Base-by-base conservation (phyloP, 2,888 invertebrate genomes). In the Mythimna loreyi region DNA sequence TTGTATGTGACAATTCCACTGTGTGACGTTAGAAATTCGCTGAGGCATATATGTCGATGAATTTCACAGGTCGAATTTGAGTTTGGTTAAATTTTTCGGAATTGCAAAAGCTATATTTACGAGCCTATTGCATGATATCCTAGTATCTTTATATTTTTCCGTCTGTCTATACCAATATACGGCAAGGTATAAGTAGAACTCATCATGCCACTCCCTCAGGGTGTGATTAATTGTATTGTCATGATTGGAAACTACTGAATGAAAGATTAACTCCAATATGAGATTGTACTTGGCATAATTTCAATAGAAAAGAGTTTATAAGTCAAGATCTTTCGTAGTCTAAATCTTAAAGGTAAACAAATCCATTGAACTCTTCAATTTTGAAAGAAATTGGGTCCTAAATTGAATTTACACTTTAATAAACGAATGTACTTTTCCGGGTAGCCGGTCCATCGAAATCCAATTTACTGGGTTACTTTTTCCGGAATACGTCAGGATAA, bases 1-100 rank as follows among this genome's bases (percentile, higher is more conserved):
- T 56, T 68, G 62, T 62, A 21, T 21, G 30, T 65, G 43, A 75
- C 70, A 79, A 83, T 64, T 36, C 45, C 21, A 49, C 13, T 53
- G 33, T 47, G 25, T 60, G 62, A 53, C 36, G 43, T 5, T 28
- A 49, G 58, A 64, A 61, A 73, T 77, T 50, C 19, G 36, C 36
- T 53, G 50, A 40, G 28, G 30, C 5, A 25, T 43, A 25, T 43
- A 50, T 25, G 45, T 61, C 33, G 21, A 55, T 25, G 21, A 36
- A 30, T 55, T 52, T 45, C 16, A 16, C 21, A 3, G 23, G 9
- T 55, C 33, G 25, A 16, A 49, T 36, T 6, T 6, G 21, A 2
- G 0, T 23, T 16, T 36, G 16, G 11, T 9, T 55, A 11, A 19
- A 47, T 47, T 47, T 55, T 67, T 28, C 4, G n/a, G 11, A 23